Evolutionary conservation across 2,888 invertebrate species (phyloP).

Genomic region (Oscheius myriophilus): DNA sequence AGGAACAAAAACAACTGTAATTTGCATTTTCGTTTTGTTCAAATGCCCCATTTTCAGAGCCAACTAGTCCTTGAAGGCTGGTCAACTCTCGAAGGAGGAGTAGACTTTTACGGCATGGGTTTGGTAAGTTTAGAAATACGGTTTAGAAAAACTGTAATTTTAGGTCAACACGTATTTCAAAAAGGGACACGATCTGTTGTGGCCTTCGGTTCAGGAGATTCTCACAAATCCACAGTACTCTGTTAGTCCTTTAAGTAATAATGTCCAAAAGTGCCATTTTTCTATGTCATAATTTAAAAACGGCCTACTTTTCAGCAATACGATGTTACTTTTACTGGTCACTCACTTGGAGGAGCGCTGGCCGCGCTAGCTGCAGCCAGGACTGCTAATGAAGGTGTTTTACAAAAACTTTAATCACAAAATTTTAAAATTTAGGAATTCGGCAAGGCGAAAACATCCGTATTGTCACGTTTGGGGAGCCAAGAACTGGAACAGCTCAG

Average conservation of each 20-base stretch:
- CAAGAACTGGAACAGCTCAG: conserved; percentile 58
- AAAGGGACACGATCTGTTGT: conserved; percentile 57
- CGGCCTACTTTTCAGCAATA: conserved; percentile 44
- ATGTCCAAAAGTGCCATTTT: no score
- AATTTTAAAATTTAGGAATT: conserved; percentile 29
- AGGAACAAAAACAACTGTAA: conserved; percentile 45
- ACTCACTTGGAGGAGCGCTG: conserved; percentile 66
- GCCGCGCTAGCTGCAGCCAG: conserved; percentile 56
- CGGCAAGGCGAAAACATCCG: conserved; percentile 48
- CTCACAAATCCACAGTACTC: conserved; percentile 46
- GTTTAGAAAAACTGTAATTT: conserved; percentile 1
- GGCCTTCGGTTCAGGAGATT: conserved; percentile 49
- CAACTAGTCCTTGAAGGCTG: conserved; percentile 64
- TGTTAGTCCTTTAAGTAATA: conserved; percentile 31
- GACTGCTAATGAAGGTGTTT: conserved; percentile 41
- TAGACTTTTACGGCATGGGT: conserved; percentile 63
- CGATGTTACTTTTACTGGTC: conserved; percentile 63
- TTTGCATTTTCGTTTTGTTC: background rate
- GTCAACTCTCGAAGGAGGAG: conserved; percentile 51
- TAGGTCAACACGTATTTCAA: conserved; percentile 65
- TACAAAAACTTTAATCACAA: background rate
- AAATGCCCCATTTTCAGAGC: conserved; percentile 33
- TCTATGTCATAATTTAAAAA: no score
- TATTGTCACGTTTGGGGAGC: conserved; percentile 65
- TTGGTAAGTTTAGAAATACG: conserved; percentile 34